A percentile compares a stretch with the other conserved stretches of the same genome.
Conservation (phyloP, 2,888 invertebrate species). For the Melinopterus prodromus region DNA sequence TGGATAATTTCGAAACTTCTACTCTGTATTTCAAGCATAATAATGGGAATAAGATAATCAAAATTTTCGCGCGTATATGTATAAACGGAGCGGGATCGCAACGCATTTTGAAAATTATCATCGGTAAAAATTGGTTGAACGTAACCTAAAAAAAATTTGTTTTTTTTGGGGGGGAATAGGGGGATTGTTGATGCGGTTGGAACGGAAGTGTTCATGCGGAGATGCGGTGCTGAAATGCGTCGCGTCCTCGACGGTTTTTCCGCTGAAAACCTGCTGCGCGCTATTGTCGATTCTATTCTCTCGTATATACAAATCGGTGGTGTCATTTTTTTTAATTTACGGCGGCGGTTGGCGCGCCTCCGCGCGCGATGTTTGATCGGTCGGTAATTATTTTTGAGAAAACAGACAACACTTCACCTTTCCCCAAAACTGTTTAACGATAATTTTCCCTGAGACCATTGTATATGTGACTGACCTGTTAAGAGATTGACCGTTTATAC, state of each 20-base stretch:
- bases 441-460: no score
- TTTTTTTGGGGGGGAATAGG: neutral
- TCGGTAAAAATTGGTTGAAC: neutral
- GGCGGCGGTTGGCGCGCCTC: no score
- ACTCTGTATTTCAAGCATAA: conserved; percentile 63
- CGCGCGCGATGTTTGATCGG: no score
- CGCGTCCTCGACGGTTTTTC: conserved; percentile 4
- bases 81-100: neutral
- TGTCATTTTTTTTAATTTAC: neutral
- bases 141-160: neutral
- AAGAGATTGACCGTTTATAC: no score
- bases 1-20: conserved; percentile 64
- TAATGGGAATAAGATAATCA: conserved; percentile 63
- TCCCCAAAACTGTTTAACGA: no score
- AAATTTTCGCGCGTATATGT: conserved; percentile 57
- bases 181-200: neutral
- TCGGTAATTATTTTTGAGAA: no score
- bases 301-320: no score
- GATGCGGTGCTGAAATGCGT: conserved; percentile 6
- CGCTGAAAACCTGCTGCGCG: no score
- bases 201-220: neutral
- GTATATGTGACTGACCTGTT: no score
- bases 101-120: conserved; percentile 13
- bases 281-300: no score
- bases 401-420: no score